Base-by-base conservation (phyloP, 2,797 vertebrate genomes). In the Falco rusticolus region DNA sequence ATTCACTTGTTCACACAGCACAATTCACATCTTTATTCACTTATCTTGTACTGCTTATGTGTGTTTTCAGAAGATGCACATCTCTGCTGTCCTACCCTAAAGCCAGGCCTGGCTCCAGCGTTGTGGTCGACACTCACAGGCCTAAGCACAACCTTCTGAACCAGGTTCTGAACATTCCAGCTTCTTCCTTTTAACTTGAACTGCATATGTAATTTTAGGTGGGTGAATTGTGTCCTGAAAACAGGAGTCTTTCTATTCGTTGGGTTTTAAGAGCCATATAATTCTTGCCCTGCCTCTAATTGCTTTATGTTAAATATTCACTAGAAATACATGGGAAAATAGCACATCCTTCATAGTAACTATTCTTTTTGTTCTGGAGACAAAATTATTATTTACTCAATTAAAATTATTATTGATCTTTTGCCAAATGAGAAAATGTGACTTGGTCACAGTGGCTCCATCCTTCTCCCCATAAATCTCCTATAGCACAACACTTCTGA, bases 221-320 rank as follows among this genome's bases (percentile, higher is more conserved):
- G 12, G 24, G 25, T 56, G 18, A 89, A 79, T 39, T 77, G 18
- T 57, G 48, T 66, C 29, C 66, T 34, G 25, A 66, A 79, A 76
- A 90, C 1, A 8, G 33, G 21, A 82, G 15, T 26, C 18, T 70
- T 41, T 87, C 69, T 64, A 63, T 64, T 25, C 0, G 0, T 31
- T 75, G 8, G 2, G 25, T 91, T 92, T 93, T 72, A 48, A 94
- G 88, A 87, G 37, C 25, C 31, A 4, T 61, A 28, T 72, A 90
- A 90, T 78, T 80, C 69, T 87, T 84, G 18, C 28, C 39, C 17
- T 82, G 21, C 29, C 39, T 86, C 48, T 94, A 93, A 86, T 69
- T 91, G 69, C 33, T 31, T 89, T 69, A 25, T 81, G 79, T 82
- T 90, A 92, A 84, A 91, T 78, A 92, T 84, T 95, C 89, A 89